Base-by-base conservation (phyloP, 2,113 vertebrate genomes). In the Channa argus region DNA sequence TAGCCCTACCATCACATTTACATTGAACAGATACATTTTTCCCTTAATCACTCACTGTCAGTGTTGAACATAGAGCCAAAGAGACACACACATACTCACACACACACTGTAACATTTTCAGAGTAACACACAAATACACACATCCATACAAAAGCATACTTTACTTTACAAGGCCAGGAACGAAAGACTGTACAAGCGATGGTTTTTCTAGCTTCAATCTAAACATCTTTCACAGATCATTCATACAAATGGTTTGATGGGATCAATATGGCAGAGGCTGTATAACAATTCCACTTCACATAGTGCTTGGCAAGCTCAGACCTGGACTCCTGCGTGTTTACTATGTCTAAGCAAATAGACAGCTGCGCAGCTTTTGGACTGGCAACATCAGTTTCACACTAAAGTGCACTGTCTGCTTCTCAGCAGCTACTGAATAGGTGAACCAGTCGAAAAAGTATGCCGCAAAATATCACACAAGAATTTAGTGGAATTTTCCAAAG, bases 111-210 rank as follows among this genome's bases (percentile, higher is more conserved):
- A 74, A 59, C 56, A 37, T 24, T 85, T 80, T 80, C 55, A 69
- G 10, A 45, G 41, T n/a, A 68, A 60, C 14, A 77, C 77, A 67
- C 51, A 24, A 37, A 71, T 37, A 71, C 52, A 73, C 59, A 70
- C 65, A 73, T 80, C 41, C 77, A 64, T 71, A 85, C 8, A 2
- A 62, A 45, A 41, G 71, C 74, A 75, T 65, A 74, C 72, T 86
- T 88, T 80, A 81, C 84, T 89, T 80, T 86, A 87, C 80, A 88
- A 83, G 84, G 80, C 14, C 53, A 50, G 74, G 77, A 79, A 67
- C 71, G 47, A 77, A 81, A 56, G 24, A 24, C 24, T 24, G 24
- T 10, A 55, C 64, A 71, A 63, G 64, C 13, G 45, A 43, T 49
- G 33, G 6, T 54, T 77, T 75, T 88, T 59, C 51, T 58, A 55